Base-by-base conservation (phyloP, 2,113 vertebrate species). In the Glaucomys volans region DNA sequence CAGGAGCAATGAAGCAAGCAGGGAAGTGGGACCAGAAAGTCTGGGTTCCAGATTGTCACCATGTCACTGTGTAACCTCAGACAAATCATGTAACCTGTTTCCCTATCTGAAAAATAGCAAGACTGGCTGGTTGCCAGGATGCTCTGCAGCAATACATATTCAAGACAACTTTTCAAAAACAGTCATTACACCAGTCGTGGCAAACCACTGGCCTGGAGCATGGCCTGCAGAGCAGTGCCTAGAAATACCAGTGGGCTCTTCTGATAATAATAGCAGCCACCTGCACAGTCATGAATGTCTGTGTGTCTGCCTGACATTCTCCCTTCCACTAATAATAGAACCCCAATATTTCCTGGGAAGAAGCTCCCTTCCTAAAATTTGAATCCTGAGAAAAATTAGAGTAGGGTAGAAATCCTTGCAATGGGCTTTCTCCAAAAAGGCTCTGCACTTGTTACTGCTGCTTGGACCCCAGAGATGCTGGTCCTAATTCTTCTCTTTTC, bases 221-320 rank as follows among this genome's bases (percentile, higher is more conserved):
- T 52, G 40, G 64, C 32, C 32, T 32, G 6, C 13, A 50, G 35
- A 37, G 17, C 5, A 30, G 87, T 30, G 6, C 42, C 37, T 30
- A 13, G 77, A 90, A 64, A 42, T 6, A 30, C 26, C 17, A 77
- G 30, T 2, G 50, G 81, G 62, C 2, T 5, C 8, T 50, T 32
- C 28, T 18, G 35, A 1, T 40, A 20, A 35, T 2, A 28, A 10
- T 0, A 3, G 20, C 64, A 28, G 26, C 77, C 2, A 18, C 1
- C 67, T 44, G 71, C 28, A 2, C 1, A 2, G 3, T 1, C 13
- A 35, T 17, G 13, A 35, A 24, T 1, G 0, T 18, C 69, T 67
- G 1, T 30, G 5, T 22, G 66, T 64, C 67, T 71, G 24, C 59
- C 67, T 40, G 42, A 35, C 3, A 0, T 40, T 47, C 32, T 13